phyloP scores from a whole-genome alignment of 2,888 invertebrate species.

The Drosophila cognata region DNA sequence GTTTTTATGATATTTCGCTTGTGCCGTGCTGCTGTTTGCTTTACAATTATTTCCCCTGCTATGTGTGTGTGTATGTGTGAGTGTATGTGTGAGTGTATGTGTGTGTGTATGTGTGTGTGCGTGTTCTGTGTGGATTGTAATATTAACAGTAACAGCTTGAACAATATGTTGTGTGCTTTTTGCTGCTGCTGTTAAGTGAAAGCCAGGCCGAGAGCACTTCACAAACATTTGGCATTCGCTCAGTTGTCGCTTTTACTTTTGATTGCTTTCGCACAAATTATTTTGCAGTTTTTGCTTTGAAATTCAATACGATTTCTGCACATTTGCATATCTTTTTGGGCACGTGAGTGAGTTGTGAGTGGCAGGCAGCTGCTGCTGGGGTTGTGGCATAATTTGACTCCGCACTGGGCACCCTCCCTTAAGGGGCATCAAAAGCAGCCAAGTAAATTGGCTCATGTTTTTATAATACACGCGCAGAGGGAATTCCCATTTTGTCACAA shows the following conservation, averaged over 20 bases:
- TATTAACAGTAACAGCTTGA: constrained; percentile 19
- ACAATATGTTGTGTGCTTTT: constrained; percentile 3
- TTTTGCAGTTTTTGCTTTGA: constrained; percentile 55
- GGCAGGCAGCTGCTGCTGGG: neutral
- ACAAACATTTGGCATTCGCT: constrained; percentile 16
- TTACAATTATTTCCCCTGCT: constrained; percentile 74
- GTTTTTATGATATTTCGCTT: constrained; percentile 66
- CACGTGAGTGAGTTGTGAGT: neutral
- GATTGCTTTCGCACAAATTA: constrained; percentile 27
- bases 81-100: neutral
- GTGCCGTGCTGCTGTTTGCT: constrained; percentile 59
- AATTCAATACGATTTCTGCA: constrained; percentile 55
- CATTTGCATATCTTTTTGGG: constrained; percentile 45
- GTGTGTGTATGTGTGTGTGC: neutral
- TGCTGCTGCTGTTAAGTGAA: constrained; percentile 28
- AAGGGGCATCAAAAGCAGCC: constrained; percentile 25
- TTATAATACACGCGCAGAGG: neutral
- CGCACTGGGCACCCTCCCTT: constrained; percentile 43
- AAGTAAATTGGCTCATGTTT: constrained; percentile 42
- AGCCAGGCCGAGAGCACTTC: constrained; percentile 5
- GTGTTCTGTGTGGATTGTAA: constrained; percentile 41
- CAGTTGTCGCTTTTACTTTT: constrained; percentile 25
- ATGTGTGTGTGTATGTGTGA: neutral
- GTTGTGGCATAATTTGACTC: constrained; percentile 36
- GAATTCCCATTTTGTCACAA: neutral